Percentiles rank a stretch among this genome's conserved stretches.
phyloP scores from a whole-genome alignment of 2,113 vertebrate species.

The Abramis brama region DNA sequence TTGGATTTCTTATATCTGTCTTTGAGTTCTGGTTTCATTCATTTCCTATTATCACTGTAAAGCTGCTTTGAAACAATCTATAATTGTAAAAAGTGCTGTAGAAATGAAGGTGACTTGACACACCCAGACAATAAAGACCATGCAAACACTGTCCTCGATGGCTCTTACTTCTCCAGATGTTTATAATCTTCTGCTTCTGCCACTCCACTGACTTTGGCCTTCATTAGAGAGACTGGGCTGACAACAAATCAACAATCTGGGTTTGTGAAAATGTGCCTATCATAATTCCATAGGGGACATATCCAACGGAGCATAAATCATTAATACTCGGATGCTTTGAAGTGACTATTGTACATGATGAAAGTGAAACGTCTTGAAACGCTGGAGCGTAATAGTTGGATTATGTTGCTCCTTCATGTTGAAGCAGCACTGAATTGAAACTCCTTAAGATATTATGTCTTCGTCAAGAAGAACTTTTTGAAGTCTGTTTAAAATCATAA shows the following conservation, averaged over 20 bases:
- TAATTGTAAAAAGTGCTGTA: too few relatives aligned
- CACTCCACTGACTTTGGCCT: constrained; percentile 17
- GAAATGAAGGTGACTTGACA: too few relatives aligned
- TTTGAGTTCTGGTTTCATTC: too few relatives aligned
- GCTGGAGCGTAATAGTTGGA: constrained; percentile 50
- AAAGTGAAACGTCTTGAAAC: constrained; percentile 51
- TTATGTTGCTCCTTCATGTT: constrained; percentile 53
- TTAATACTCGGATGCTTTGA: constrained; percentile 56
- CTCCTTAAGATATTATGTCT: constrained; percentile 57
- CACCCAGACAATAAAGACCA: constrained; percentile 5
- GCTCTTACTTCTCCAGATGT: neutral
- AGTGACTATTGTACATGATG: constrained; percentile 56
- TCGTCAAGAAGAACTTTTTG: constrained; percentile 54
- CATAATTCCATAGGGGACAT: constrained; percentile 56
- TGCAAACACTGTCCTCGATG: constrained; percentile 15
- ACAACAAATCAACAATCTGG: constrained; percentile 44
- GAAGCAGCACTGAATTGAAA: constrained; percentile 47
- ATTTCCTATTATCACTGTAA: too few relatives aligned
- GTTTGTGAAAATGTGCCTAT: constrained; percentile 57
- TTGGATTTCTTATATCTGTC: too few relatives aligned
- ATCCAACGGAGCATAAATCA: constrained; percentile 52
- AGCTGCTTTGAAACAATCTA: too few relatives aligned
- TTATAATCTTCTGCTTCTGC: constrained; percentile 20
- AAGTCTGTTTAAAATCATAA: constrained; percentile 58
- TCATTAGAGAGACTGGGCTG: constrained; percentile 31